phyloP scores from a whole-genome alignment of 2,113 vertebrate species.

The Cheilinus undulatus region DNA sequence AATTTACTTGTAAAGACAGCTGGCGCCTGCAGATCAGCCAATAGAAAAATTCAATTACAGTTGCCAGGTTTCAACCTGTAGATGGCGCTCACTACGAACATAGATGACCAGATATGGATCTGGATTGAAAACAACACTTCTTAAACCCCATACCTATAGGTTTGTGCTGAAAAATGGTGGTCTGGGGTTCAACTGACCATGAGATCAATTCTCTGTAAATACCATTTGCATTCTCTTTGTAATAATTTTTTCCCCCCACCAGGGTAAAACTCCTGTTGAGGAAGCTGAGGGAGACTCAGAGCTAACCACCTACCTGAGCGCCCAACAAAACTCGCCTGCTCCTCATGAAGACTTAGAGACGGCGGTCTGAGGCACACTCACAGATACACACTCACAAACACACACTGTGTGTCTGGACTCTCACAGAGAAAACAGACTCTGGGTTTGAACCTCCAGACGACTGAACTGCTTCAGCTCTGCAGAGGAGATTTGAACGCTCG shows the following conservation, averaged over 20 bases:
- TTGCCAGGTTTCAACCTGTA: no score
- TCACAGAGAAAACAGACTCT: conserved; percentile 20
- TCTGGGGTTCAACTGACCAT: no score
- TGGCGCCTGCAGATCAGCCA: no score
- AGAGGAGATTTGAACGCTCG: conserved; percentile 49
- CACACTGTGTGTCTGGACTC: conserved; percentile 37
- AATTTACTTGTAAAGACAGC: no score
- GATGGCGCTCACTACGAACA: no score
- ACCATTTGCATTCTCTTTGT: no score
- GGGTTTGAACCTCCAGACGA: conserved; percentile 7
- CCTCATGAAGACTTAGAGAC: conserved; percentile 94
- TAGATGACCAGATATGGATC: no score
- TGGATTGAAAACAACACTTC: no score
- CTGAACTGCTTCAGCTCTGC: conserved; percentile 27
- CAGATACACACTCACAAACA: conserved; percentile 32
- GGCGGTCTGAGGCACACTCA: conserved; percentile 88
- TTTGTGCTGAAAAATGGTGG: no score
- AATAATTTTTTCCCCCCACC: not conserved
- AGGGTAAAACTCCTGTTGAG: conserved; percentile 94
- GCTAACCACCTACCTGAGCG: conserved; percentile 89
- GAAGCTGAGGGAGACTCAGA: conserved; percentile 92
- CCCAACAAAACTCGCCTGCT: conserved; percentile 81
- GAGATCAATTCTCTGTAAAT: no score
- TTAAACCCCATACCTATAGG: no score
- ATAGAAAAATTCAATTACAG: no score